Percentiles rank a stretch among this genome's conserved stretches.
Conservation (phyloP, 2,888 invertebrate species). For the Yponomeuta evonymella region DNA sequence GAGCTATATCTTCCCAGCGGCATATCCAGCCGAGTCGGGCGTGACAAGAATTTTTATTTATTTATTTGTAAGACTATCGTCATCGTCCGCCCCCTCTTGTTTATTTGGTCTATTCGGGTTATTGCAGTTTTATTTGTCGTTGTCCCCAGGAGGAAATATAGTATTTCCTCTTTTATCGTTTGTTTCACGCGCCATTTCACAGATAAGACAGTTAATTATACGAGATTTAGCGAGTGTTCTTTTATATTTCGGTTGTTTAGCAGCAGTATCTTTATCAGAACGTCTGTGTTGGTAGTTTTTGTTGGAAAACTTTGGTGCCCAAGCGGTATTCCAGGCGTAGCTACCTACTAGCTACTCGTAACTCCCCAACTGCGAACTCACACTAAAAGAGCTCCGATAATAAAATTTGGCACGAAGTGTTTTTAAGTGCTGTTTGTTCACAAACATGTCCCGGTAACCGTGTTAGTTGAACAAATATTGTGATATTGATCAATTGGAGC, state of each 20-base stretch:
- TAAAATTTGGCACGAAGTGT: conserved; percentile 6
- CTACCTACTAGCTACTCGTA: background rate
- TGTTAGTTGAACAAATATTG: conserved; percentile 7
- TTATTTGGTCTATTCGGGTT: background rate
- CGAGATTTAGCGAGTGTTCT: background rate
- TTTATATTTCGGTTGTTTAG: background rate
- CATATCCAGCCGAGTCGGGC: background rate
- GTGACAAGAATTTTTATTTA: conserved; percentile 3
- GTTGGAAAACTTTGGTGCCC: background rate
- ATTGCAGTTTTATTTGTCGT: background rate
- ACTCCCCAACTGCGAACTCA: background rate
- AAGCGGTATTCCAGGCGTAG: background rate
- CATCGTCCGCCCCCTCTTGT: background rate
- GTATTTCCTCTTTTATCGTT: background rate
- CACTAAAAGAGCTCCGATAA: conserved; percentile 3
- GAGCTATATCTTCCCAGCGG: conserved; percentile 18
- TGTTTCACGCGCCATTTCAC: background rate
- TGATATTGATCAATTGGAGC: conserved; percentile 1
- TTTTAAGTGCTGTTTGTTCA: conserved; percentile 8
- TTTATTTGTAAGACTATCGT: conserved; percentile 5
- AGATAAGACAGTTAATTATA: background rate
- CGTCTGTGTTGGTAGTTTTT: background rate
- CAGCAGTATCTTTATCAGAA: background rate
- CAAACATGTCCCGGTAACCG: background rate
- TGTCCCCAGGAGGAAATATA: background rate